These are phyloP conservation scores for Micrastur ruficollis DNA, from an alignment of 2,797 vertebrate species.

Conservation along the genomic window DNA sequence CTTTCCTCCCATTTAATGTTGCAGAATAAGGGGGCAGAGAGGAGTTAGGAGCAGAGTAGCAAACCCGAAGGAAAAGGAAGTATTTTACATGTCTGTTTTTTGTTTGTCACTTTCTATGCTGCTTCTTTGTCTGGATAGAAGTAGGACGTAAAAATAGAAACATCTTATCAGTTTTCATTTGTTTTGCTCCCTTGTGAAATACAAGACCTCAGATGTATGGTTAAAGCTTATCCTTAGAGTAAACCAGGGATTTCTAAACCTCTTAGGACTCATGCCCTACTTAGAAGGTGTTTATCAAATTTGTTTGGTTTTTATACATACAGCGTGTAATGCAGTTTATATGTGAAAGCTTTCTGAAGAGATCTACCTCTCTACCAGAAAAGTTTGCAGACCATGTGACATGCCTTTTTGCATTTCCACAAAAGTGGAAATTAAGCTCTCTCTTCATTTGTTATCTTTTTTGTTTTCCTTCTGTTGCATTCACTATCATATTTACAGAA, in stretches of 20 bases:
- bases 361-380: not conserved
- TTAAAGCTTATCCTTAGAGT: conserved; percentile 33
- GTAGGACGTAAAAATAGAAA: not conserved
- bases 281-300: conserved; percentile 34
- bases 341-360: not conserved
- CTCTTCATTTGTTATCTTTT: not conserved
- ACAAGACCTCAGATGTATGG: not conserved
- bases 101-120: not conserved
- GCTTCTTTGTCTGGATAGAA: not conserved
- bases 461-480: not conserved
- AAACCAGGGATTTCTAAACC: conserved; percentile 45
- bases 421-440: not conserved
- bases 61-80: not conserved
- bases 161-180: not conserved
- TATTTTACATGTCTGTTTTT: not conserved
- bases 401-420: not conserved
- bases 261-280: conserved; percentile 37
- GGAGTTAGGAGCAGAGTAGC: not conserved
- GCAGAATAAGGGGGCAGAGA: not conserved
- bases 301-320: not conserved
- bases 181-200: not conserved
- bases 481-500: not conserved
- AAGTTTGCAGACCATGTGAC: not conserved
- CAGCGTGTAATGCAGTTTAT: not conserved
- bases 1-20: not conserved